Evolutionary conservation across 2,797 vertebrate genomes (phyloP), one percentile per base, ranked within the genome.

Genomic region (Rhinichthys osculus): DNA sequence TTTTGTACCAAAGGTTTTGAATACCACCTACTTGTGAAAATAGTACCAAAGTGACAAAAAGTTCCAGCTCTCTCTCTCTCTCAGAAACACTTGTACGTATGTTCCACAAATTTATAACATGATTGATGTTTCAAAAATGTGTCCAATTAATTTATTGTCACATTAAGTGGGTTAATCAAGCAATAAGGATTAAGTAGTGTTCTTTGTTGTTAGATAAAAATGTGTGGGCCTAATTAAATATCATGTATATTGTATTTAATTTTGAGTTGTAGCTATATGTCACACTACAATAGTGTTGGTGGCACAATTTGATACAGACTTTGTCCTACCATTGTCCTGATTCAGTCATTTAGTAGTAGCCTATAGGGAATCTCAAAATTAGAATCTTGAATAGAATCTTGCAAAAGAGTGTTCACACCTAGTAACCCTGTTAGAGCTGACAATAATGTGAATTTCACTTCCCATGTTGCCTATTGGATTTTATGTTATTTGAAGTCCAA

Each of bases 401-500:
- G 40, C 40, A 78, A 73, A 73, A 23, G 7, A 44, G 30, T 47
- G 13, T 64, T n/a, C 54, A 16, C 70, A 17, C 40, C 35, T 44
- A 27, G 13, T 35, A 47, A 50, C 40, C 70, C 19, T 30, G 69
- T 72, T 83, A 74, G 7, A 64, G 27, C 11, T 74, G 21, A 66
- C 8, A 64, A 50, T 66, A 83, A 83, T 17, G 2, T 23, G 13
- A 7, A 74, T 66, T 76, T 10, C 17, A 2, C 40, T 66, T 83
- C 5, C 7, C 17, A 64, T 5, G 52, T 47, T 5, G 3, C 35
- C 35, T 35, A 38, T 67, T 67, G 57, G 17, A 62, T 50, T 33
- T 66, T 74, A 27, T 62, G 74, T 73, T 47, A 17, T 77, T 50
- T 76, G 3, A 67, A 38, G 44, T 42, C 47, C 17, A 84, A 17